Percentiles rank a stretch among this genome's conserved stretches.
These are phyloP conservation scores for Myodes glareolus DNA, from an alignment of 2,113 vertebrate species.

Conservation along the genomic window DNA sequence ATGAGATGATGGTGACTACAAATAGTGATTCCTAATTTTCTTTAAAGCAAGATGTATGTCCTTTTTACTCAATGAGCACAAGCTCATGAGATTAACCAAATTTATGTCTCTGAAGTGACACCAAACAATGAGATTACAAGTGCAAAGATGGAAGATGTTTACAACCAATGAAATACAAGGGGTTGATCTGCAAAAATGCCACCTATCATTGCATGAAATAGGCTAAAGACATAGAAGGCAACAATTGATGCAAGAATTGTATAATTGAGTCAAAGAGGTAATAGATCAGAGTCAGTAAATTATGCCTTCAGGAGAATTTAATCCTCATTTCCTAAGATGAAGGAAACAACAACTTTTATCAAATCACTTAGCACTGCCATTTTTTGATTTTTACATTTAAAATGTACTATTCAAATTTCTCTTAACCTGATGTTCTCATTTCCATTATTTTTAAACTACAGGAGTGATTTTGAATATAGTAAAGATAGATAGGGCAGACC, in stretches of 20 bases:
- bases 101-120: no score
- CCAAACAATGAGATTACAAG: neutral
- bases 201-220: neutral
- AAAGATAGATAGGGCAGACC: rapidly evolving
- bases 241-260: neutral
- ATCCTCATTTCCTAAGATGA: neutral
- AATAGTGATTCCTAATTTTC: neutral
- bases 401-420: neutral
- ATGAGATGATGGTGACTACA: neutral
- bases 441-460: no score
- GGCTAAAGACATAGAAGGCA: neutral
- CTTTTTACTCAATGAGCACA: neutral
- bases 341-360: neutral
- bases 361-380: neutral
- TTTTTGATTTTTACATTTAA: neutral
- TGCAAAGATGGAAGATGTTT: neutral
- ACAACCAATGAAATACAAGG: neutral
- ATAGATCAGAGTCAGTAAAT: neutral
- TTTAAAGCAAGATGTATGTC: neutral
- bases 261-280: neutral
- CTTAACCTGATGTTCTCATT: neutral
- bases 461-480: neutral
- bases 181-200: neutral
- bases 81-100: neutral
- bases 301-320: neutral